Evolutionary conservation across 2,113 vertebrate species (phyloP).

Genomic region (Rhinolophus sinicus): DNA sequence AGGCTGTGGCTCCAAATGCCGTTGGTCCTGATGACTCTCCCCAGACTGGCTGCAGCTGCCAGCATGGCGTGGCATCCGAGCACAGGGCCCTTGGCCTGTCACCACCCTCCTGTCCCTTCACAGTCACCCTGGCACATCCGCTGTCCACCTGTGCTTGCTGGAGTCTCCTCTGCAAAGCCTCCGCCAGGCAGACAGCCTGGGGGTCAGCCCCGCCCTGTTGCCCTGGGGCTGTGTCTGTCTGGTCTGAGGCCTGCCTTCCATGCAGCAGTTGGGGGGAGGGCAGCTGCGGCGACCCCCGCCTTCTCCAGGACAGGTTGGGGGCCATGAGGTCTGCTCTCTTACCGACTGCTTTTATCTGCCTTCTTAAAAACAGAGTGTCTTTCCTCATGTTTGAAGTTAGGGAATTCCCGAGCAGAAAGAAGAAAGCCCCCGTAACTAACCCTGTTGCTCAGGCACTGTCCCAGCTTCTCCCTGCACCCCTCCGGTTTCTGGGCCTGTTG

Average conservation of each 20-base stretch:
- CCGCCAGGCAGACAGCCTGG: not conserved
- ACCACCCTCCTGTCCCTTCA: not conserved
- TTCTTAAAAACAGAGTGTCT: not conserved
- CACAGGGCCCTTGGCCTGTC: not conserved
- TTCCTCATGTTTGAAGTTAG: not conserved
- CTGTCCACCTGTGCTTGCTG: not conserved
- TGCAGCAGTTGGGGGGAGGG: not conserved
- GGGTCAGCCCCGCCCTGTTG: not conserved
- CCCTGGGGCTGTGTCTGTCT: not conserved
- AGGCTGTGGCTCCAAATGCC: not conserved
- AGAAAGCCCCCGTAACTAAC: not conserved
- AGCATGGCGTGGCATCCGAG: fast-evolving
- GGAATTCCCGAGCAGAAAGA: not conserved
- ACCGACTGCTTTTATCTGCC: not conserved
- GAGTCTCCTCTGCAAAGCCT: not conserved
- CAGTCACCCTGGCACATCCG: not conserved
- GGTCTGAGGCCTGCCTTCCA: not conserved
- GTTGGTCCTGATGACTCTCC: not conserved
- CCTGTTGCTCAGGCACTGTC: not conserved
- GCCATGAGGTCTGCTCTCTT: not conserved
- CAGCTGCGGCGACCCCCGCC: not conserved
- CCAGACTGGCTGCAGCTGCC: not conserved
- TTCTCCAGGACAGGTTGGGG: not conserved
- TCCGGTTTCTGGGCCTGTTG: not conserved
- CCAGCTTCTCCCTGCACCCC: fast-evolving